Conservation (phyloP, 2,797 vertebrate species). For the Enteromius treurensis region DNA sequence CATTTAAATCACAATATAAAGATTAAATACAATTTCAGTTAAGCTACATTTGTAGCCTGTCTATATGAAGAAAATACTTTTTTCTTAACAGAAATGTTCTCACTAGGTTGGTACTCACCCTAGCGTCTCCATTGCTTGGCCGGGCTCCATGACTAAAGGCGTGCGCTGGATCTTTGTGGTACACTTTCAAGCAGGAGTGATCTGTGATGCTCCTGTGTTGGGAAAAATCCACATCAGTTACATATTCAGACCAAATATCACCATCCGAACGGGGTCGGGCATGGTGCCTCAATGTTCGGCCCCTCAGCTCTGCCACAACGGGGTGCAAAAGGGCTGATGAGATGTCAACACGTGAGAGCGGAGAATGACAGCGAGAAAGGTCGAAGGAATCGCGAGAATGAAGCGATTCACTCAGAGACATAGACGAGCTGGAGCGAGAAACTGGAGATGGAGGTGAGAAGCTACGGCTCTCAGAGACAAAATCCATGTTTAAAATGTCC, state of each 20-base stretch:
- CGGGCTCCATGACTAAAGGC: slow-evolving; percentile 89
- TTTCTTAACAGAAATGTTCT: neutral
- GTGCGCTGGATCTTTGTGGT: slow-evolving; percentile 95
- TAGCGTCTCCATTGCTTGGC: slow-evolving; percentile 88
- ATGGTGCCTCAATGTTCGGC: slow-evolving; percentile 35
- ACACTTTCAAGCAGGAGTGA: slow-evolving; percentile 95
- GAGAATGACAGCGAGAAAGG: slow-evolving; percentile 33
- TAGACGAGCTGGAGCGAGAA: neutral
- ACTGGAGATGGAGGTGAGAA: neutral
- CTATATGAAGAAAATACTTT: neutral
- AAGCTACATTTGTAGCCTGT: neutral
- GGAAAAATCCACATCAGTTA: slow-evolving; percentile 64
- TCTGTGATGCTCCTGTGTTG: slow-evolving; percentile 90
- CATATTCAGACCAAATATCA: slow-evolving; percentile 66
- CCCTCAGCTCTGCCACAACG: slow-evolving; percentile 42
- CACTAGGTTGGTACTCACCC: slow-evolving; percentile 81
- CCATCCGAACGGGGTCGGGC: slow-evolving; percentile 70
- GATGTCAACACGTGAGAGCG: slow-evolving; percentile 43
- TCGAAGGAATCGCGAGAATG: neutral
- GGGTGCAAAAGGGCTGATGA: slow-evolving; percentile 26
- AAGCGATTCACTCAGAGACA: slow-evolving; percentile 29
- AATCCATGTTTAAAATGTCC: slow-evolving; percentile 43
- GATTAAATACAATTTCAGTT: neutral
- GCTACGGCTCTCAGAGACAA: neutral
- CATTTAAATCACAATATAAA: neutral